Conservation (phyloP, 2,113 vertebrate genomes). For the Oreocharis arfaki region DNA sequence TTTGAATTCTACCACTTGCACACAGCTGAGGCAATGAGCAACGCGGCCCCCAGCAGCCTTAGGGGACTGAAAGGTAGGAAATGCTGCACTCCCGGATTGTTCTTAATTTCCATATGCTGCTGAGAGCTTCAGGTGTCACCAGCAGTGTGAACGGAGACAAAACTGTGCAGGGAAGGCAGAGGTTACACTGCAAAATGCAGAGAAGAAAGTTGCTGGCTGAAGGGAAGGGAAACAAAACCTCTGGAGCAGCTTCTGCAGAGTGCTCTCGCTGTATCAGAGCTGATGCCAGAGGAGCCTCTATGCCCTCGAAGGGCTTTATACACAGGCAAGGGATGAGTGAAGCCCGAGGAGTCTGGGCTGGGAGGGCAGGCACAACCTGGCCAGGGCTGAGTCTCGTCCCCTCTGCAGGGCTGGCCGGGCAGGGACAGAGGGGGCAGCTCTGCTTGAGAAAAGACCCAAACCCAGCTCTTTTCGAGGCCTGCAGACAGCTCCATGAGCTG, state of each 20-base stretch:
- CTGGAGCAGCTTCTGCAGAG: neutral
- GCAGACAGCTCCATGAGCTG: neutral
- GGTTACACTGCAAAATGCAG: neutral
- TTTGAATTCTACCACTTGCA: neutral
- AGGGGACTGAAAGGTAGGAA: neutral
- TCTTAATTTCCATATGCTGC: slow-evolving; percentile 28
- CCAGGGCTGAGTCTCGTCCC: neutral
- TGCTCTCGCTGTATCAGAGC: neutral
- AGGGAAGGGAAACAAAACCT: neutral
- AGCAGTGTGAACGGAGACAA: neutral
- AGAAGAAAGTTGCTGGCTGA: neutral
- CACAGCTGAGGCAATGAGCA: neutral
- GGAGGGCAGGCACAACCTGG: neutral
- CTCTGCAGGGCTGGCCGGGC: neutral
- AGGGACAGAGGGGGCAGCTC: neutral
- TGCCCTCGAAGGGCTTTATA: neutral
- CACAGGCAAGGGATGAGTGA: neutral
- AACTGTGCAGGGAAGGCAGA: neutral
- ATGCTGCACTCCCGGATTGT: neutral
- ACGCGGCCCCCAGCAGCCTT: neutral
- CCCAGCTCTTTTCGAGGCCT: neutral
- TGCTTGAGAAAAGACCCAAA: neutral
- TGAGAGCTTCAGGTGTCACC: slow-evolving; percentile 7
- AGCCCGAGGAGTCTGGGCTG: neutral
- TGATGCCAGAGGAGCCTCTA: neutral